phyloP scores from a whole-genome alignment of 1,140 invertebrate species.

The Riptortus pedestris region DNA sequence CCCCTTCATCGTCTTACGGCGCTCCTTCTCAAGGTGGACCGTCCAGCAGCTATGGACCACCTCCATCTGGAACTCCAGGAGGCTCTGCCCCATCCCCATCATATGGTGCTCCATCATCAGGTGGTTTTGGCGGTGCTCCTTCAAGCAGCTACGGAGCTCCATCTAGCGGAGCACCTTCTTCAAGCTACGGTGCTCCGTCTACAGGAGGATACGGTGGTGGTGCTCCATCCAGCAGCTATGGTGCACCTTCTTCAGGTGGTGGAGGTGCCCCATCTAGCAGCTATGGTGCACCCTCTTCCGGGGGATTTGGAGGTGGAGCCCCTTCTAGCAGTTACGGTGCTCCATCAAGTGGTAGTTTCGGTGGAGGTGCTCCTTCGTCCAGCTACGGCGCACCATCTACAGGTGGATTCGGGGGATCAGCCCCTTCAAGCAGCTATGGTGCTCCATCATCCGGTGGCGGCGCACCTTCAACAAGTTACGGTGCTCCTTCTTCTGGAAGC shows the following conservation, averaged over 20 bases:
- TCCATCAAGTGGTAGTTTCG: background rate
- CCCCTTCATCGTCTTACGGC: constrained; percentile 28
- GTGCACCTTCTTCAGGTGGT: constrained; percentile 21
- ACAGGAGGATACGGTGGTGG: background rate
- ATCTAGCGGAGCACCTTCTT: constrained; percentile 8
- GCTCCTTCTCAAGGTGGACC: constrained; percentile 20
- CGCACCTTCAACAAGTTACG: constrained; percentile 1
- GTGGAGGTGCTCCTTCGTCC: constrained; percentile 18
- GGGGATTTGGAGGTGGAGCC: constrained; percentile 14
- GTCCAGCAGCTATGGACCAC: background rate
- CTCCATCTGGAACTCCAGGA: constrained; percentile 19
- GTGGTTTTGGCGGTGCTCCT: constrained; percentile 27
- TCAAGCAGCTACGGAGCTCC: constrained; percentile 26
- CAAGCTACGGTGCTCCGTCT: constrained; percentile 16
- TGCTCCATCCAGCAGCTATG: constrained; percentile 28
- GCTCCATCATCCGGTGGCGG: constrained; percentile 17
- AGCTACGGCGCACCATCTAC: constrained; percentile 27
- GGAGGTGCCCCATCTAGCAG: constrained; percentile 11
- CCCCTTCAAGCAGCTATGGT: constrained; percentile 24
- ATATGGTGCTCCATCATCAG: background rate
- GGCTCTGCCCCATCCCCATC: background rate
- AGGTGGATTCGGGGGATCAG: constrained; percentile 23
- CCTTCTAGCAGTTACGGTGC: constrained; percentile 21
- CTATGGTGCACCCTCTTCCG: constrained; percentile 27
- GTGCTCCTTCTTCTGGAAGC: constrained; percentile 20